A percentile compares a stretch with the other conserved stretches of the same genome.
These are phyloP conservation scores for Choreutis nemorana DNA, from an alignment of 2,888 invertebrate species.

Conservation along the genomic window DNA sequence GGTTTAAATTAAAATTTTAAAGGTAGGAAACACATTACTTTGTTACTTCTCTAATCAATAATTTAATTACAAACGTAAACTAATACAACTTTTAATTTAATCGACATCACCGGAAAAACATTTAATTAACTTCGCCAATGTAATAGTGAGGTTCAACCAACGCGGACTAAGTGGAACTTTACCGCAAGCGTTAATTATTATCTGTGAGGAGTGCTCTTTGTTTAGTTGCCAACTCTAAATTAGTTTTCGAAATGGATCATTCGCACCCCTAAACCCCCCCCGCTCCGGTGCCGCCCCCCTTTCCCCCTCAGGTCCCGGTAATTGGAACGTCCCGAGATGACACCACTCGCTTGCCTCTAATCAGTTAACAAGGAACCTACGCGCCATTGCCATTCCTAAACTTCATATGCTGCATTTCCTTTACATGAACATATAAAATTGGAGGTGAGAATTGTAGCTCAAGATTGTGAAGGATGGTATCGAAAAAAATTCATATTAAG, in stretches of 20 bases:
- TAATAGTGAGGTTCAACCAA: slow-evolving; percentile 49
- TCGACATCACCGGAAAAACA: slow-evolving; percentile 24
- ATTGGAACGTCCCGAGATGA: slow-evolving; percentile 66
- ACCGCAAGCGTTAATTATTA: slow-evolving; percentile 67
- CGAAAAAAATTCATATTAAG: too few relatives aligned
- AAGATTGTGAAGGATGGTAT: too few relatives aligned
- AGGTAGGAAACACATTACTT: too few relatives aligned
- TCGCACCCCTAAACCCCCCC: slow-evolving; percentile 48
- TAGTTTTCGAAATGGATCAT: slow-evolving; percentile 68
- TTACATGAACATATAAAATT: too few relatives aligned
- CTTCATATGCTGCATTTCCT: slow-evolving; percentile 22
- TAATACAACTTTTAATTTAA: too few relatives aligned
- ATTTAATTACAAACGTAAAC: too few relatives aligned
- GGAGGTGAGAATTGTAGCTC: too few relatives aligned
- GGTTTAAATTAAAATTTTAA: too few relatives aligned
- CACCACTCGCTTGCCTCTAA: slow-evolving; percentile 60
- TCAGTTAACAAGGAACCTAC: slow-evolving; percentile 62
- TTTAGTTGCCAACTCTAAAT: slow-evolving; percentile 68
- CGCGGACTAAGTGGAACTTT: slow-evolving; percentile 60
- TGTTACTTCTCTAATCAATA: too few relatives aligned
- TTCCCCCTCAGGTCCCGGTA: slow-evolving; percentile 39
- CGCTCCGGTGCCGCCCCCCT: slow-evolving; percentile 19
- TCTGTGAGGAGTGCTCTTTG: slow-evolving; percentile 66
- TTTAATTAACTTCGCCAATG: slow-evolving; percentile 49
- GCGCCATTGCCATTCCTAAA: slow-evolving; percentile 43